A percentile compares a stretch with the other conserved stretches of the same genome.
phyloP scores from a whole-genome alignment of 2,113 vertebrate genomes.

The Indicator indicator region DNA sequence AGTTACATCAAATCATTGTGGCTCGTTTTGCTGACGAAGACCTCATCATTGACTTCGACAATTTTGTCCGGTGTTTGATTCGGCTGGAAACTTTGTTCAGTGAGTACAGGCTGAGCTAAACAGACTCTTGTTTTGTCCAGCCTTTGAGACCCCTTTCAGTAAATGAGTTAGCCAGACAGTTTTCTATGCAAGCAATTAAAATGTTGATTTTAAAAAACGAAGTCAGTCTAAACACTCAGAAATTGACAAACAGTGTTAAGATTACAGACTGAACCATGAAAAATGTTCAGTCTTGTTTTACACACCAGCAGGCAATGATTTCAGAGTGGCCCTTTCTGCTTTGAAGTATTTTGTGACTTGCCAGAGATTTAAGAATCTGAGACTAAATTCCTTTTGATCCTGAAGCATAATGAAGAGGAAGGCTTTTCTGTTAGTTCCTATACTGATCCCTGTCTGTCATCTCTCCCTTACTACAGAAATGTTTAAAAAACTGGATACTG shows the following conservation, averaged over 20 bases:
- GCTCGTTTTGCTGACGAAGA: slow-evolving; percentile 80
- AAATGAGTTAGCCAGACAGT: background rate
- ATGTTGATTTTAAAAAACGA: background rate
- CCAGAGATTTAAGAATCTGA: background rate
- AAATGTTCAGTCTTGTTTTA: background rate
- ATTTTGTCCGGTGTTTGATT: slow-evolving; percentile 80
- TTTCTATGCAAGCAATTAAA: background rate
- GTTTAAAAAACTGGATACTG: slow-evolving; percentile 79
- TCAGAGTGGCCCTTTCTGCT: background rate
- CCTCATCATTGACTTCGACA: slow-evolving; percentile 80
- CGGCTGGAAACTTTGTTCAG: slow-evolving; percentile 83
- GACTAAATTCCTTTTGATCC: background rate
- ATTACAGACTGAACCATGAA: background rate
- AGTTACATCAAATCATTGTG: slow-evolving; percentile 77
- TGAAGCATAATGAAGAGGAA: background rate
- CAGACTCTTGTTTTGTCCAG: background rate
- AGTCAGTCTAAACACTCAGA: background rate
- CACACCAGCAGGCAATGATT: background rate
- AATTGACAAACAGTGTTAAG: background rate
- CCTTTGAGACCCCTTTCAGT: too few relatives aligned
- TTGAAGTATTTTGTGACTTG: background rate
- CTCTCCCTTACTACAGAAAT: slow-evolving; percentile 67
- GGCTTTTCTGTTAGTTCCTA: background rate
- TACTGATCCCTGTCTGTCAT: background rate
- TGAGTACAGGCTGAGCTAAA: slow-evolving; percentile 32